A percentile compares a stretch with the other conserved stretches of the same genome.
Evolutionary conservation across 2,797 vertebrate genomes (phyloP).

Genomic region (Tinamus major): DNA sequence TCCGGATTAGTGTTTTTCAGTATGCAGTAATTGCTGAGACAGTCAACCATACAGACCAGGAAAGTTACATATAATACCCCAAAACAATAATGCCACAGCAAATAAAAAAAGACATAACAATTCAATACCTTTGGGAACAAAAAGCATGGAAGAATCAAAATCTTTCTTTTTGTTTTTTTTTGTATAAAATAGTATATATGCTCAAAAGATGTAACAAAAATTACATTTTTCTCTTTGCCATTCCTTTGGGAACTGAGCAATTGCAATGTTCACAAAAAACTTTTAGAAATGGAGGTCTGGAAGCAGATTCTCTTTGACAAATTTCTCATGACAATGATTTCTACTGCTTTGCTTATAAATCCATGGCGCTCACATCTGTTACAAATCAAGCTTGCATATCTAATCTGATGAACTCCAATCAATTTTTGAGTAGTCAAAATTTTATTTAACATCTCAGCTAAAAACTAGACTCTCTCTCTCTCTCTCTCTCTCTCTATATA

Average conservation of each 20-base stretch:
- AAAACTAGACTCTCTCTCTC: neutral
- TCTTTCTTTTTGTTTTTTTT: neutral
- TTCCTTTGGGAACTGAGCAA: neutral
- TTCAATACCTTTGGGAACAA: neutral
- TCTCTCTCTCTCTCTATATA: too few species aligned
- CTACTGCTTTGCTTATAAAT: neutral
- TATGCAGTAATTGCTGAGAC: neutral
- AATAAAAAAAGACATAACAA: neutral
- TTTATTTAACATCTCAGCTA: neutral
- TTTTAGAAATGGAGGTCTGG: neutral
- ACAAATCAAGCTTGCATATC: neutral
- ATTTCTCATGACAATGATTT: too few species aligned
- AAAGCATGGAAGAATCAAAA: neutral
- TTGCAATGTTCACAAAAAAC: neutral
- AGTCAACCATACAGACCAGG: neutral
- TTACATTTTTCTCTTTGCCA: neutral
- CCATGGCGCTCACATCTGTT: neutral
- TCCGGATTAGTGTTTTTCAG: neutral
- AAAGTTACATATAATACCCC: accelerated
- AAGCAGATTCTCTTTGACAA: neutral
- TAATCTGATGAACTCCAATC: neutral
- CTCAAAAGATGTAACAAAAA: neutral
- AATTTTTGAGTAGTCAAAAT: neutral
- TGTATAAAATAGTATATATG: neutral
- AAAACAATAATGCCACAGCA: neutral